Percentiles rank a stretch among this genome's conserved stretches.
Conservation (phyloP, 2,113 vertebrate species). For the Rafetus swinhoei region DNA sequence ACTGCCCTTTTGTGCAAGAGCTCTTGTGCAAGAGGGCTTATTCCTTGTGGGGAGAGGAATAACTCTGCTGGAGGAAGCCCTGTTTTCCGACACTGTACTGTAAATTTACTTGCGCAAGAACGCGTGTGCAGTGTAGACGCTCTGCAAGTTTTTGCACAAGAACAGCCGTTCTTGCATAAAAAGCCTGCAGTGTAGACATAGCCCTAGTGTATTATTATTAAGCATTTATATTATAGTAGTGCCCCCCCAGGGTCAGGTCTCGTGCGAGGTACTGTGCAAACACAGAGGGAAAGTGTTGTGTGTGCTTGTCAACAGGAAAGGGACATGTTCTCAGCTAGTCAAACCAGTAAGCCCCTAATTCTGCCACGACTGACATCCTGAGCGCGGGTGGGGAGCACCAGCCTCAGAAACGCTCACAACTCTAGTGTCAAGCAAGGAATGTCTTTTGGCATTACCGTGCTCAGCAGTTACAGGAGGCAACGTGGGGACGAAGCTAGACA, state of each 20-base stretch:
- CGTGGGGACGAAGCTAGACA: not conserved
- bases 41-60: too few relatives aligned
- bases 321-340: not conserved
- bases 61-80: too few relatives aligned
- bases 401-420: not conserved
- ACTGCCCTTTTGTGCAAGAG: too few relatives aligned
- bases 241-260: not conserved
- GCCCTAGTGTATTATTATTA: not conserved
- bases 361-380: not conserved
- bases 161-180: too few relatives aligned
- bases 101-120: too few relatives aligned
- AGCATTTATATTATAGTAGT: not conserved
- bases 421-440: accelerated
- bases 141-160: too few relatives aligned
- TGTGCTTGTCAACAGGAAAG: not conserved
- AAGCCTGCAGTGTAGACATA: too few relatives aligned
- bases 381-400: not conserved
- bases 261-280: not conserved
- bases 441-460: not conserved
- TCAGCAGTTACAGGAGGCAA: not conserved
- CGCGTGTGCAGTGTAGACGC: too few relatives aligned
- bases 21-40: too few relatives aligned
- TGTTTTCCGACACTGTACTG: too few relatives aligned
- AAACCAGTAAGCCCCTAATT: not conserved
- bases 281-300: not conserved